Conservation (phyloP, 1,140 invertebrate species). For the Telenomus remus region DNA sequence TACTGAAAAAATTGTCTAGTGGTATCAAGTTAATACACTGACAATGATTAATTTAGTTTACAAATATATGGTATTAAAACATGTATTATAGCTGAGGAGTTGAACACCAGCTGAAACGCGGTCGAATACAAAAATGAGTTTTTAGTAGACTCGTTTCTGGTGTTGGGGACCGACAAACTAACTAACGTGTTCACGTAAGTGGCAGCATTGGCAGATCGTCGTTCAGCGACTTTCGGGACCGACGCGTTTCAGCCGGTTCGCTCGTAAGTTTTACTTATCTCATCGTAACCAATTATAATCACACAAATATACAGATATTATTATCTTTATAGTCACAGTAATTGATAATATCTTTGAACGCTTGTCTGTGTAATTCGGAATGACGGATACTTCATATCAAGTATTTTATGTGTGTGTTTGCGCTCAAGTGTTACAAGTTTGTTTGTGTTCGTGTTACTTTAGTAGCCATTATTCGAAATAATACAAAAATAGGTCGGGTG, state of each 20-base stretch:
- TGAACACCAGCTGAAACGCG: constrained; percentile 28
- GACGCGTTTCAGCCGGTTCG: constrained; percentile 26
- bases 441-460: constrained; percentile 5
- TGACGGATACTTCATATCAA: constrained; percentile 27
- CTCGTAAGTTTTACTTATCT: constrained; percentile 17
- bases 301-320: constrained; percentile 51
- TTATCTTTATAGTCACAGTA: constrained; percentile 53
- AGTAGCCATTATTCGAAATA: constrained; percentile 46
- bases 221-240: constrained; percentile 1
- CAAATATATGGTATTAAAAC: constrained; percentile 51
- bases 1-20: constrained; percentile 7
- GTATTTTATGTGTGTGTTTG: constrained; percentile 10
- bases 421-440: background rate
- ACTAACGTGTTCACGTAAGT: constrained; percentile 22
- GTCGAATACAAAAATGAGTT: constrained; percentile 16
- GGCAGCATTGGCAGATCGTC: constrained; percentile 29
- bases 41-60: constrained; percentile 37
- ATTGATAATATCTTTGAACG: constrained; percentile 52
- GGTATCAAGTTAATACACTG: constrained; percentile 26
- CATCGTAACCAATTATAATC: constrained; percentile 46
- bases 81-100: constrained; percentile 35
- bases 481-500: constrained; percentile 50
- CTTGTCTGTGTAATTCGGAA: constrained; percentile 50
- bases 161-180: constrained; percentile 15
- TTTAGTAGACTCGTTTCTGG: constrained; percentile 4